Percentiles rank a stretch among this genome's conserved stretches.
Evolutionary conservation across 2,797 vertebrate genomes (phyloP).

Genomic region (Glyptemys insculpta): DNA sequence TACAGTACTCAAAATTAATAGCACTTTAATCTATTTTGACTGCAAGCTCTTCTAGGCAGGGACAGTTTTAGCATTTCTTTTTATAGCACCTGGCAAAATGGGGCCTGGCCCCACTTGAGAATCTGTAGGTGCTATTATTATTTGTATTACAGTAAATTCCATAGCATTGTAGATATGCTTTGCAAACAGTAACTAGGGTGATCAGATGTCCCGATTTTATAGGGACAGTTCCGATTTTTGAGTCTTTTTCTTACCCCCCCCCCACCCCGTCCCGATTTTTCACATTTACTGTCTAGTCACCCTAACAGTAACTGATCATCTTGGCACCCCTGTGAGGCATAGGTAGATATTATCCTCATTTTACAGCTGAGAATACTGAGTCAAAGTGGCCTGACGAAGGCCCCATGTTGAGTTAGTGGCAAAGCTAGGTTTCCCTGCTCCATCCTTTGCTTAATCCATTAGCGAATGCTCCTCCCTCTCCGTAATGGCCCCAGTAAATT

Average conservation of each 20-base stretch:
- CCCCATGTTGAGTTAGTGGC: background rate
- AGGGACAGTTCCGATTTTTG: no score
- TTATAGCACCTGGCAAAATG: background rate
- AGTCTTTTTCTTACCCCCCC: no score
- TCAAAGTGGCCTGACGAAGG: background rate
- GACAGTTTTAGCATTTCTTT: background rate
- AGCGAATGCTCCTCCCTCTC: background rate
- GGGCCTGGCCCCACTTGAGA: background rate
- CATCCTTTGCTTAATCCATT: background rate
- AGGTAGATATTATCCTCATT: background rate
- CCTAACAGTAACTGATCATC: background rate
- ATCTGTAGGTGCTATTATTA: background rate
- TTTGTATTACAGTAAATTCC: background rate
- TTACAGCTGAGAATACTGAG: background rate
- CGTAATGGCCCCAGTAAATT: background rate
- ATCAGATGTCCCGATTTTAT: no score
- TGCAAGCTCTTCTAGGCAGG: background rate
- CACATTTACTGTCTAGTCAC: no score
- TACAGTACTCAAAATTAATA: background rate
- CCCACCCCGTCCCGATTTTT: no score
- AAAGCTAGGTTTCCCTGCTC: background rate
- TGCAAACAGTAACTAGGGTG: background rate
- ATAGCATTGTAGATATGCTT: background rate
- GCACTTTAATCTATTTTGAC: background rate
- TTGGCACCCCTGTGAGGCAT: background rate